Evolutionary conservation across 2,888 invertebrate genomes (phyloP), one percentile per base, ranked within the genome.

Genomic region (Epirrita christyi): DNA sequence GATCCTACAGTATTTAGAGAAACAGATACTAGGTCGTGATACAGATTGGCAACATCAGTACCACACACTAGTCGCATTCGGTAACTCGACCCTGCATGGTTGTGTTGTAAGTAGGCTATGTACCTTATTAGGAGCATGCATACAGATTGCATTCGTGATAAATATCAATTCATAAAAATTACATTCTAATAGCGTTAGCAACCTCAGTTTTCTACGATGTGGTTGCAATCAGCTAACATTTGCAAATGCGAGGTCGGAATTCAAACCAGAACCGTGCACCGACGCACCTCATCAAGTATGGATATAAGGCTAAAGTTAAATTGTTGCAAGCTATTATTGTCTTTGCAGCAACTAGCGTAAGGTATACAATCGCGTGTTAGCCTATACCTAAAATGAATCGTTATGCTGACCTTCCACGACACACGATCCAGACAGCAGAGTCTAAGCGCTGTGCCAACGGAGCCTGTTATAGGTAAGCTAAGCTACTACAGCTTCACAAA

Each of bases 361-460:
- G 59, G 47, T 55, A 49, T 59, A 64, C 51, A 59, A 51, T 55
- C 52, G 59, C 58, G 32, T 59, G 51, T 59, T 45, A 43, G 34
- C 43, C 45, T 48, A 53, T 61, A 56, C 53, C 63, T 64, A 55
- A 64, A 56, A 59, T 59, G 59, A 59, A 59, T 59, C 49, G 59
- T 45, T 59, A 32, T 63, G 62, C 57, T 78, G 80, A 76, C 86
- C 85, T 87, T 87, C 83, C 72, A 71, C 70, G 67, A 70, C 75
- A 80, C 82, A 83, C 85, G 85, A 84, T 80, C 78, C 80, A 76
- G 79, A 75, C 73, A 64, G 63, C 55, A 66, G 66, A 67, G 65
- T 66, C 64, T 63, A 60, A 52, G 45, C 40, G 14, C 41, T n/a
- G 7, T 9, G 32, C 10, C 47, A 41, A 41, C 14, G 40, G 29